A percentile compares a stretch with the other conserved stretches of the same genome.
These are phyloP conservation scores for Erynnis tages DNA, from an alignment of 2,888 invertebrate species.

Conservation along the genomic window DNA sequence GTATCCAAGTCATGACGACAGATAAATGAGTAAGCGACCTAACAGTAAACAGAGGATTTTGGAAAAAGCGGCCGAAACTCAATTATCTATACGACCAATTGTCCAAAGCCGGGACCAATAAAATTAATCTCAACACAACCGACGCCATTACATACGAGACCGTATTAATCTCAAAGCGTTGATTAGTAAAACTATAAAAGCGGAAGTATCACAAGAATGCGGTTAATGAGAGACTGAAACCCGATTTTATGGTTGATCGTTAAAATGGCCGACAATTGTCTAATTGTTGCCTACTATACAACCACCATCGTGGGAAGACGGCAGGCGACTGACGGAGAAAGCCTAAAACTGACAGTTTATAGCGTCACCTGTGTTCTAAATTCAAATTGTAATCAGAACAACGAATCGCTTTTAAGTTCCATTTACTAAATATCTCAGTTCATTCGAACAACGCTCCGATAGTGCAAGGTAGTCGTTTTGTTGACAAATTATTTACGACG, in stretches of 20 bases:
- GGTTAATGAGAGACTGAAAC: slow-evolving; percentile 78
- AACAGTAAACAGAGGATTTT: slow-evolving; percentile 60
- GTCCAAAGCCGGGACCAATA: slow-evolving; percentile 69
- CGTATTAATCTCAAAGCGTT: slow-evolving; percentile 77
- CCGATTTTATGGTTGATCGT: slow-evolving; percentile 77
- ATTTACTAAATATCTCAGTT: slow-evolving; percentile 36
- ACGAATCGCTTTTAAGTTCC: slow-evolving; percentile 69
- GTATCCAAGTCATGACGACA: slow-evolving; percentile 35
- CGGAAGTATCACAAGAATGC: slow-evolving; percentile 81
- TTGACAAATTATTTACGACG: slow-evolving; percentile 16
- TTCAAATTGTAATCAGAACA: slow-evolving; percentile 66
- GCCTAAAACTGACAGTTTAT: slow-evolving; percentile 63
- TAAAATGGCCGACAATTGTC: slow-evolving; percentile 80
- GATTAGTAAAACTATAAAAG: slow-evolving; percentile 82
- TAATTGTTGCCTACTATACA: slow-evolving; percentile 76
- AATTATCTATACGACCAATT: slow-evolving; percentile 80
- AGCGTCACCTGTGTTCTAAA: slow-evolving; percentile 66
- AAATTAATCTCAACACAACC: slow-evolving; percentile 74
- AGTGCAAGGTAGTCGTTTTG: background rate
- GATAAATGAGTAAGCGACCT: slow-evolving; percentile 56
- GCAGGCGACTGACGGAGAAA: slow-evolving; percentile 68
- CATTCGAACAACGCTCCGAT: background rate
- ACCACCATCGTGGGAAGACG: slow-evolving; percentile 75
- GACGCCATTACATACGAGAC: slow-evolving; percentile 73
- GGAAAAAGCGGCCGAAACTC: slow-evolving; percentile 67